These are phyloP conservation scores for Nemurella pictetii DNA, from an alignment of 2,888 invertebrate genomes.

Conservation along the genomic window DNA sequence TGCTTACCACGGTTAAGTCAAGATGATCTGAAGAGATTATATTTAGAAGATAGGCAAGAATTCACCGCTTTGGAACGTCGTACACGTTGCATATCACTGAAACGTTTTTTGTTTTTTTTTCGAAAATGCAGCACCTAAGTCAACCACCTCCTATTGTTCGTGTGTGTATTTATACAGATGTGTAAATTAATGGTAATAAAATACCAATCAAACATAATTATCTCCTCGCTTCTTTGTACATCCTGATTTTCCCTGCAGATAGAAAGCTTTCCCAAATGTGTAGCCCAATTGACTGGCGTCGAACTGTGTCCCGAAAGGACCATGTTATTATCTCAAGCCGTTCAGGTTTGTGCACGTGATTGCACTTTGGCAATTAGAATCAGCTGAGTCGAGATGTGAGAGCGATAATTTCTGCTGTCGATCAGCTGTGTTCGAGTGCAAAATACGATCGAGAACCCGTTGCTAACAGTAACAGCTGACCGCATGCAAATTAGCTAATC, in stretches of 20 bases:
- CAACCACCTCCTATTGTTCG: slow-evolving; percentile 4
- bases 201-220: neutral
- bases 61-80: neutral
- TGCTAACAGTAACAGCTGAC: no score
- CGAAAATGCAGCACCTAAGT: neutral
- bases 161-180: neutral
- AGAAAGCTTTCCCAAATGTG: neutral
- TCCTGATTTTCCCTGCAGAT: neutral
- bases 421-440: no score
- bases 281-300: neutral
- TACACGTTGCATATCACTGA: neutral
- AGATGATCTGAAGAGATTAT: no score
- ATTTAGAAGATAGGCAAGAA: neutral
- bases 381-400: no score
- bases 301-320: no score
- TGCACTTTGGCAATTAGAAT: no score
- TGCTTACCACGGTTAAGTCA: slow-evolving; percentile 33
- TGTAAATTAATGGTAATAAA: slow-evolving; percentile 10
- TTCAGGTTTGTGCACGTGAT: no score
- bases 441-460: no score
- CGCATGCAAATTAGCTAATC: no score
- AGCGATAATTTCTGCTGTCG: no score
- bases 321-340: no score
- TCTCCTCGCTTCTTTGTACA: neutral
- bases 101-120: neutral